Base-by-base conservation (phyloP, 2,113 vertebrate species). In the Calyptommatus sinebrachiatus region DNA sequence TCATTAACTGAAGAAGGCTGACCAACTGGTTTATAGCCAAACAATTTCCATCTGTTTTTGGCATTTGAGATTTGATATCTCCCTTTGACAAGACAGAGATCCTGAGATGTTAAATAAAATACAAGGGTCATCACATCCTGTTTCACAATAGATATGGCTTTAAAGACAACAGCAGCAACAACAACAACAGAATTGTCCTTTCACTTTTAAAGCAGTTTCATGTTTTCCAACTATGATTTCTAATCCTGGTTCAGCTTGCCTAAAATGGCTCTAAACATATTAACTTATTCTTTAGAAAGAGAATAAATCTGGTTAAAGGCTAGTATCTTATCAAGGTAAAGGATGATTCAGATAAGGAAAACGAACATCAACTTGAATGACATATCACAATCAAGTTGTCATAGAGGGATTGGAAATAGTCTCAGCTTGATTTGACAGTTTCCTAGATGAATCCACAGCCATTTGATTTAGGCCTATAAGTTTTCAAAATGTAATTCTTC, bases 301-400 rank as follows among this genome's bases (percentile, higher is more conserved):
- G 46, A 65, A 61, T 28, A 21, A n/a, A 66, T 48, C 31, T 65
- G 74, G 65, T 76, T 76, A 76, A 62, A 26, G 21, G 76, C 53
- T 77, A 81, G 46, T 48, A 61, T 81, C 31, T 74, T 68, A 68
- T 73, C 63, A 74, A 60, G 63, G 60, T 74, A 48, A 31, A 81
- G 10, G 48, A 81, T 68, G 31, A 11, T 41, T 11, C 79, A 69
- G 60, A 74, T 63, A 74, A 69, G 67, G 62, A 63, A 81, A 74
- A 81, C 74, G 79, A 74, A 72, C 31, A 74, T 68, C 71, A 66
- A 26, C 62, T 81, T 74, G 71, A 74, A 73, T 68, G 71, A 45
- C 63, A 81, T 50, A 74, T 74, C 71, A 57, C 74, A 74, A 80
- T 80, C 79, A 81, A 74, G 48, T 61, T 74, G 50, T 74, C 79